Evolutionary conservation across 2,113 vertebrate species (phyloP), one percentile per base, ranked within the genome.

Genomic region (Phylloscopus whistleri): DNA sequence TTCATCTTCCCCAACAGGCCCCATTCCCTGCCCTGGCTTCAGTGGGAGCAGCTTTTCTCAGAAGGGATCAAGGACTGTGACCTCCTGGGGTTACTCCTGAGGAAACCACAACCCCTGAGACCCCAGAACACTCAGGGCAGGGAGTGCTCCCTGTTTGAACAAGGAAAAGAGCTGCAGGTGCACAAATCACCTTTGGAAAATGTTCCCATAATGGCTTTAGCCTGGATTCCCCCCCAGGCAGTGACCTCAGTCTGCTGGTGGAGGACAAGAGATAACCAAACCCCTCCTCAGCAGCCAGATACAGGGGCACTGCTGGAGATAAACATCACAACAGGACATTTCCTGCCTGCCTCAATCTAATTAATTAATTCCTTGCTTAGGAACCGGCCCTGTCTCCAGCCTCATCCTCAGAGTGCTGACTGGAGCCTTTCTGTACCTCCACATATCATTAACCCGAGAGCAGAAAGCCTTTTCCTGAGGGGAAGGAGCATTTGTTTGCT

Each of bases 401-500:
- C 67, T 83, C 49, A 82, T 44, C 76, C 44, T 78, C 3, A 37
- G 19, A 73, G 16, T 75, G 84, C 91, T 93, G 88, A 93, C 77
- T 78, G 80, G 67, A 85, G 69, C 6, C 33, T 58, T 96, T 72
- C 66, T 63, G 12, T 2, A 44, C 1, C 67, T 87, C 67, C 53
- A 68, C 60, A 37, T 78, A 4, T 51, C 83, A 87, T 87, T 94
- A 85, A 62, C 82, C 81, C 58, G n/a, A 55, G 74, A 31, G 19
- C 7, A 46, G 16, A 46, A 82, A 90, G 43, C 35, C 20, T 31
- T 89, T 86, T 67, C 58, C 91, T 90, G 39, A 13, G 73, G 73
- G 89, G 74, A 92, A 84, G 60, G 11, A 43, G 43, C 62, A 33
- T 95, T 91, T 95, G 93, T 96, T 93, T 87, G 79, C 90, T 69